These are phyloP conservation scores for Parnassius mnemosyne DNA, from an alignment of 2,888 invertebrate genomes.

Conservation along the genomic window DNA sequence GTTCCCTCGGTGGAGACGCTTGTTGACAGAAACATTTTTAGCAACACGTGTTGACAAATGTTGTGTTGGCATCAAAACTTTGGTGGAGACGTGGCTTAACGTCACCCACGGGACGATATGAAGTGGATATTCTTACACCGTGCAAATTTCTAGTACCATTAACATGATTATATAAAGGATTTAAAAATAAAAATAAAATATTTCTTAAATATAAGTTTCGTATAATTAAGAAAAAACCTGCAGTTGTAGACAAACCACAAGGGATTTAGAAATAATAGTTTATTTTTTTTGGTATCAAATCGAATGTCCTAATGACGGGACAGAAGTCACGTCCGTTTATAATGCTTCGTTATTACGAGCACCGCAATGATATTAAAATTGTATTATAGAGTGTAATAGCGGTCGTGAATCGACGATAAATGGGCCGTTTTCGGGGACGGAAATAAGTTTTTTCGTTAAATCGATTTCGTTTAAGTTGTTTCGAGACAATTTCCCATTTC, in stretches of 20 bases:
- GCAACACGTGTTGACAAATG: too few species aligned
- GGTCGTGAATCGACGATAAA: constrained; percentile 64
- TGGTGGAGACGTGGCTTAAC: too few species aligned
- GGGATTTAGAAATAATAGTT: constrained; percentile 16
- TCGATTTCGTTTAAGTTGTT: constrained; percentile 67
- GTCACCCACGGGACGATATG: too few species aligned
- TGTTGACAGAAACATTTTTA: too few species aligned
- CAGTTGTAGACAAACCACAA: constrained; percentile 1
- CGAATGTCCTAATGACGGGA: constrained; percentile 59
- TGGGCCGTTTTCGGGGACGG: constrained; percentile 62
- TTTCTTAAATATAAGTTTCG: neutral
- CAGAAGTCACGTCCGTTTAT: constrained; percentile 69
- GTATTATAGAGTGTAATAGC: constrained; percentile 61
- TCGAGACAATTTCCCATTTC: constrained; percentile 37
- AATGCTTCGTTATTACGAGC: constrained; percentile 60
- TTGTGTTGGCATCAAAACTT: too few species aligned
- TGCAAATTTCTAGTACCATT: too few species aligned
- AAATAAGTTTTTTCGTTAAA: constrained; percentile 59
- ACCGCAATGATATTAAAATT: constrained; percentile 60
- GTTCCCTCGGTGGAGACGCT: too few species aligned
- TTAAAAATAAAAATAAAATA: too few species aligned
- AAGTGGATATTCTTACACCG: too few species aligned
- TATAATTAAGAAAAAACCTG: neutral
- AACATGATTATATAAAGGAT: too few species aligned
- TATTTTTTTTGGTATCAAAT: constrained; percentile 22